Evolutionary conservation across 2,113 vertebrate genomes (phyloP), one percentile per base, ranked within the genome.

Genomic region (Hymenochirus boettgeri): DNA sequence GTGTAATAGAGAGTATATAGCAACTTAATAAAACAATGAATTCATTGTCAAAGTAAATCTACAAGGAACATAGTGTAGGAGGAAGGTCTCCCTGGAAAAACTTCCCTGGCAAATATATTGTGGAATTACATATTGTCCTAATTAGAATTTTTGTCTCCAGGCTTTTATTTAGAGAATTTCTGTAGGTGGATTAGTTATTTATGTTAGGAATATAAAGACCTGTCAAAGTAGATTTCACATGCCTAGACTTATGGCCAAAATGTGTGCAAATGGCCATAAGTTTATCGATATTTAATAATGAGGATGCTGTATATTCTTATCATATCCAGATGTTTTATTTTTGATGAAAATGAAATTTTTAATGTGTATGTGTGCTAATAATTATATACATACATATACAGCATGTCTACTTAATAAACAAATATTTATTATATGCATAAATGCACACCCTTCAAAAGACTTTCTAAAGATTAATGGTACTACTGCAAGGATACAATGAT

Each of bases 161-260:
- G 46, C 57, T 59, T 39, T 29, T 59, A 59, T 51, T 60, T 53
- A 60, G 65, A 60, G 23, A 58, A 52, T n/a, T 29, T 45, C 23
- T 60, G 65, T 60, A 69, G 64, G 64, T 52, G 64, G 64, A 66
- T 52, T 58, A 58, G 58, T 66, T 66, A 66, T 65, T 50, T 65
- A 57, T n/a, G 24, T 21, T 58, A 58, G 29, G 29, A 50, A 66
- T 42, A 39, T 57, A 33, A 22, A 21, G 10, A 48, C 7, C 8
- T 33, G 57, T 65, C 22, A 26, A 2, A 29, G 24, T 33, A 47
- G 25, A 47, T 56, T 64, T 46, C 39, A 26, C 35, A 64, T 12
- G 22, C 15, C 37, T 2, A 54, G 17, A 26, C 31, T 26, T 2
- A 25, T 22, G 11, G 18, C 10, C 31, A 37, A 22, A 12, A 21